phyloP scores from a whole-genome alignment of 2,888 invertebrate genomes.

The Iphiclides podalirius region DNA sequence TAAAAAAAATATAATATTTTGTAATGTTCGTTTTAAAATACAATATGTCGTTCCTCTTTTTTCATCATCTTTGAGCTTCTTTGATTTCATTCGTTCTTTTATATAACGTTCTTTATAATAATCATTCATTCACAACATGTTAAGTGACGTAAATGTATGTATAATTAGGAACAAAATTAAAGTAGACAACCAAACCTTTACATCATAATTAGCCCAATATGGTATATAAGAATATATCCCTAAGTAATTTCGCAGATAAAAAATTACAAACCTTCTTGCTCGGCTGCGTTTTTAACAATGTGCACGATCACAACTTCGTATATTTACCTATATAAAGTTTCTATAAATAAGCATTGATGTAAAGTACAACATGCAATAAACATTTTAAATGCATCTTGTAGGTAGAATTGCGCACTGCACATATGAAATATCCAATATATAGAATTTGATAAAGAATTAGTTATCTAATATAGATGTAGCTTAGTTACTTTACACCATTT shows the following conservation, averaged over 20 bases:
- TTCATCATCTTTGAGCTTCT: no score
- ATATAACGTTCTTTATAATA: no score
- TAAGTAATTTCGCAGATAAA: slow-evolving; percentile 13
- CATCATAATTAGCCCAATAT: no score
- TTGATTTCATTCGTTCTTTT: no score
- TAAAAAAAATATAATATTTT: no score
- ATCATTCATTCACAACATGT: no score
- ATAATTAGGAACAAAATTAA: no score
- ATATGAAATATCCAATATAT: no score
- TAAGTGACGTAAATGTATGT: no score
- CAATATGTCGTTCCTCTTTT: no score
- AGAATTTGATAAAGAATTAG: background rate
- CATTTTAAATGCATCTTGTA: background rate
- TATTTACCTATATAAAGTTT: slow-evolving; percentile 11
- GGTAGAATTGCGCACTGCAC: background rate
- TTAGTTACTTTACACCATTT: slow-evolving; percentile 11
- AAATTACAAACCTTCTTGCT: slow-evolving; percentile 12
- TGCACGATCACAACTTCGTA: slow-evolving; percentile 14
- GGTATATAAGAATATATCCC: background rate
- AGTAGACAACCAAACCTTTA: no score
- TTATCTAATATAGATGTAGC: background rate
- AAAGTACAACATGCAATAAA: background rate
- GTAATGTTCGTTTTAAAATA: no score
- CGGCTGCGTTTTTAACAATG: slow-evolving; percentile 3
- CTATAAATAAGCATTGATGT: background rate